A percentile compares a stretch with the other conserved stretches of the same genome.
Evolutionary conservation across 2,888 invertebrate genomes (phyloP).

Genomic region (Coelopa pilipes): DNA sequence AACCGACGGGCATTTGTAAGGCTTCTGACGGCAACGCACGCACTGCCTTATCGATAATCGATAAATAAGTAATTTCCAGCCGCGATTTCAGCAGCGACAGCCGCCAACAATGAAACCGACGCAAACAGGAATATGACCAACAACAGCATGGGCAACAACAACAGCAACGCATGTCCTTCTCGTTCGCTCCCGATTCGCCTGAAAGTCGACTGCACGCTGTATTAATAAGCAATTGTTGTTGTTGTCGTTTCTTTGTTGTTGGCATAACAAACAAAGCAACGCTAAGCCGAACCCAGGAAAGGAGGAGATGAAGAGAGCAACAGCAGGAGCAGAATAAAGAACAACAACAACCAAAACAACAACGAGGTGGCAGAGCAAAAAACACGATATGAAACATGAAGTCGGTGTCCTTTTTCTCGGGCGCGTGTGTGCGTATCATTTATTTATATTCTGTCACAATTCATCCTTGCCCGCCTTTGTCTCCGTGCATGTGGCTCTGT

Average conservation of each 20-base stretch:
- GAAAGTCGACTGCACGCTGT: background rate
- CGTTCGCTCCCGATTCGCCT: too few species aligned
- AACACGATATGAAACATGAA: background rate
- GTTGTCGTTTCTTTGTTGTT: constrained; percentile 22
- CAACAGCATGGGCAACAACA: too few species aligned
- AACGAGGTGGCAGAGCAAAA: background rate
- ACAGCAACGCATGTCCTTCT: too few species aligned
- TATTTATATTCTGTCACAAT: constrained; percentile 6
- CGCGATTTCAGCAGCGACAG: background rate
- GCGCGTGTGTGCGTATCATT: constrained; percentile 3
- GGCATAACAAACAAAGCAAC: constrained; percentile 15
- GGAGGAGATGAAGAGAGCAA: too few species aligned
- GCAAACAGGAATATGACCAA: too few species aligned
- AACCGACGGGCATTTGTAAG: background rate
- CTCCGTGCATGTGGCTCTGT: background rate
- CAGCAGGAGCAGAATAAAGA: too few species aligned
- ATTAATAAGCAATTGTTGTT: background rate
- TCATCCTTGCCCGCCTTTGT: background rate
- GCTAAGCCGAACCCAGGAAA: background rate
- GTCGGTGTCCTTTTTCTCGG: background rate
- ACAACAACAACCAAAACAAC: too few species aligned
- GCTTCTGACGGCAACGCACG: background rate
- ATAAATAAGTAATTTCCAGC: constrained; percentile 11
- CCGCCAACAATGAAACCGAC: too few species aligned
- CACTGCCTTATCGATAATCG: constrained; percentile 14